Base-by-base conservation (phyloP, 1,140 invertebrate genomes). In the Drosophila prosaltans region DNA sequence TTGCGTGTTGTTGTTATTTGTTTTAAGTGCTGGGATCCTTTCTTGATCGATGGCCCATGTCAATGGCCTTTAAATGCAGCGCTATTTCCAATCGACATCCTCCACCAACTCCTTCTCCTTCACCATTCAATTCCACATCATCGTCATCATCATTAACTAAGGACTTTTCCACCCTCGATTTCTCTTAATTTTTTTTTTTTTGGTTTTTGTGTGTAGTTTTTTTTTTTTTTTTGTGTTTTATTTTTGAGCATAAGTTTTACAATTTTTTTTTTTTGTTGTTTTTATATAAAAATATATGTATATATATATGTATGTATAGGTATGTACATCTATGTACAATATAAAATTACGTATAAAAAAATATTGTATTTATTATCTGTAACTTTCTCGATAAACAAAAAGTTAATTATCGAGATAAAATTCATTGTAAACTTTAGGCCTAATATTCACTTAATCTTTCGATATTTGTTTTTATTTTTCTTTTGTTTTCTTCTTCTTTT, bases 401-500 rank as follows among this genome's bases (percentile, higher is more conserved):
- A 80, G 73, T 81, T 48, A 69, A 75, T 78, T 74, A 71, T 74
- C 21, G 62, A 74, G 54, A 81, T 16, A 73, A 66, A 45, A 51
- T 51, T 51, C 21, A 45, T 88, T 88, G 83, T 86, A 88, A 83
- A 86, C 84, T 89, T 83, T 80, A 86, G 80, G 84, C 83, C 84
- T 88, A 88, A 72, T 26, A 51, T 51, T 51, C 45, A 51, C 21
- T 51, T 51, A 26, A 24, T 10, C 45, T 26, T 51, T 51, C 45
- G 16, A 48, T 48, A 48, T 48, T 48, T 16, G 43, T 48, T 48
- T 21, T 48, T 24, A 6, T 21, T 48, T 48, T 48, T 48, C 16
- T 7, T 2, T 48, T 8, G 7, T 48, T 21, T 16, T 16, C 16
- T 16, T 16, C 16, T 16, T 24, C 21, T 48, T 48, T 51, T 51